phyloP scores from a whole-genome alignment of 1,140 invertebrate species.

The Drosophila parabipectinata region DNA sequence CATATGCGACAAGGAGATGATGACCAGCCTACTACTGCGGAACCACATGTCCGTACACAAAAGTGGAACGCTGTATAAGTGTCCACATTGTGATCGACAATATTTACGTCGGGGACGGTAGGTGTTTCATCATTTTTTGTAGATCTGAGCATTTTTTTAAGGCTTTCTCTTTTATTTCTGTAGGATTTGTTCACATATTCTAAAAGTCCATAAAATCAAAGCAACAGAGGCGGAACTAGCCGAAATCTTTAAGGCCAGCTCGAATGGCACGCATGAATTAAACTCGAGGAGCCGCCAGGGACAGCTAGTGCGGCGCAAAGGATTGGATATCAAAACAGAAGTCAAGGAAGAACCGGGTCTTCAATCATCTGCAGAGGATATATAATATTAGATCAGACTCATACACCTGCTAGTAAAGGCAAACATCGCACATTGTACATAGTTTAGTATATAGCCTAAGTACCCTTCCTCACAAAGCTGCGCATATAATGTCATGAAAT shows the following conservation, averaged over 20 bases:
- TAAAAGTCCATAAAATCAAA: conserved; percentile 45
- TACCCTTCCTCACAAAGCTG: conserved; percentile 15
- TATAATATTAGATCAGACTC: conserved; percentile 18
- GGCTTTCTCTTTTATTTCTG: neutral
- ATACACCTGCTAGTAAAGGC: conserved; percentile 4
- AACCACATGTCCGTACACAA: conserved; percentile 51
- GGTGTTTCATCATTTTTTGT: conserved; percentile 6
- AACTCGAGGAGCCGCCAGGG: conserved; percentile 8
- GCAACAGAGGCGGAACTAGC: conserved; percentile 49
- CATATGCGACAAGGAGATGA: conserved; percentile 49
- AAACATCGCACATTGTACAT: conserved; percentile 35
- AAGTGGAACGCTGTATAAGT: conserved; percentile 41
- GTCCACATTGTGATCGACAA: conserved; percentile 55
- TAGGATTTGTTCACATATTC: conserved; percentile 56
- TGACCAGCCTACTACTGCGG: conserved; percentile 37
- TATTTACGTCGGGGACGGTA: conserved; percentile 62
- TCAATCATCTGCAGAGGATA: neutral
- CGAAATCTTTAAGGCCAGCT: conserved; percentile 17
- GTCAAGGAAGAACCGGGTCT: no score
- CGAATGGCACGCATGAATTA: conserved; percentile 27
- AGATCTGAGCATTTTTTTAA: neutral
- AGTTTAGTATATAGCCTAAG: conserved; percentile 32
- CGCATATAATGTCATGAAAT: conserved; percentile 36
- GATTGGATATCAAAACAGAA: neutral
- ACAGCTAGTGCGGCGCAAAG: neutral